Evolutionary conservation across 2,888 invertebrate genomes (phyloP), one percentile per base, ranked within the genome.

Genomic region (Axea sp.): DNA sequence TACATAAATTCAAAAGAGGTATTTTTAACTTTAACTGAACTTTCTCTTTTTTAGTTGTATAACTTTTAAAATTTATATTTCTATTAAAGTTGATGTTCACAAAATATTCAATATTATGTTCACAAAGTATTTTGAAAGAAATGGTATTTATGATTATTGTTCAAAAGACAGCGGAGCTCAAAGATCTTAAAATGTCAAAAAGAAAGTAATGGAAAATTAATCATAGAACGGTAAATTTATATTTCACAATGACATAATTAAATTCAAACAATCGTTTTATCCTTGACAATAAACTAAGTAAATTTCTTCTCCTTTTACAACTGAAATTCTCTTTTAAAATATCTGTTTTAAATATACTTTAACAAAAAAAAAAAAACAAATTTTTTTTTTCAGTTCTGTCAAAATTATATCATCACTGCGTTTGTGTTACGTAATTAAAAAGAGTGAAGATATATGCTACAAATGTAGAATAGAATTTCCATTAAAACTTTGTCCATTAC

Each of bases 401-500:
- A 43, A 60, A 69, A 69, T 62, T 53, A 60, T 51, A 68, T 68
- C 68, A 60, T 45, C 59, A 31, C 6, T 26, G 39, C 49, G 31
- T 39, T 55, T 47, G 33, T 11, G 26, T 68, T 68, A 24, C 47
- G 55, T 62, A 49, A 62, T 55, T 49, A 39, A 59, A 55, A 62
- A 71, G 51, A 71, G 55, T 62, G 47, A 60, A 69, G 53, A 55
- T 33, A 39, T 22, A 14, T 26, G 57, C 43, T 64, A 71, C 55
- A 47, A 71, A 57, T 41, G 47, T 41, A 53, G 47, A 67, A 73
- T 67, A 62, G 67, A 55, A 62, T 73, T 67, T 73, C 60, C 47
- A 67, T 67, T 67, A 67, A 73, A 67, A 73, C 67, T 73, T 73
- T 60, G 53, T 39, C 47, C 73, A 67, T 73, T 67, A 67, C 47